A percentile compares a stretch with the other conserved stretches of the same genome.
phyloP scores from a whole-genome alignment of 1,140 invertebrate genomes.

The Himalopsyche phryganea region DNA sequence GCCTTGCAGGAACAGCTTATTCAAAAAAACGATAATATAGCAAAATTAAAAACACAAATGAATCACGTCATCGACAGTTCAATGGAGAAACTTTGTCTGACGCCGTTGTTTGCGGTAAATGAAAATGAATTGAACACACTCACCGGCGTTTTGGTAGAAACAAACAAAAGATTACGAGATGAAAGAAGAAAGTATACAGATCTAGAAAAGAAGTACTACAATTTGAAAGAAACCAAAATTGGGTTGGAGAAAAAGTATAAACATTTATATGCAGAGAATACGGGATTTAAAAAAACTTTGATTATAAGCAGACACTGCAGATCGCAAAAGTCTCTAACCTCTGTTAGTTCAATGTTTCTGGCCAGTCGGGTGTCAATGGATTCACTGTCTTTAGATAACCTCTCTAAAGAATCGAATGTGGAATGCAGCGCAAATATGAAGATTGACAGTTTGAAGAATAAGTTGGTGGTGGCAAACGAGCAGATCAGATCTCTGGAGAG shows the following conservation, averaged over 20 bases:
- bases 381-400: too few species aligned
- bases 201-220: constrained; percentile 14
- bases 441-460: constrained; percentile 15
- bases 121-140: constrained; percentile 17
- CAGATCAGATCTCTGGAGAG: constrained; percentile 14
- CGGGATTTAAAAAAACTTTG: too few species aligned
- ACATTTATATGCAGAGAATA: too few species aligned
- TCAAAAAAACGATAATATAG: constrained; percentile 28
- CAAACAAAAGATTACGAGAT: constrained; percentile 13
- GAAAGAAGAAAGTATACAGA: constrained; percentile 7
- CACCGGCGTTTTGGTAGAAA: constrained; percentile 4
- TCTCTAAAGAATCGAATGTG: too few species aligned
- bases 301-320: too few species aligned
- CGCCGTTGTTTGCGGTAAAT: constrained; percentile 8
- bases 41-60: constrained; percentile 34
- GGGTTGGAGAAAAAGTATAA: constrained; percentile 2
- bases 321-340: too few species aligned
- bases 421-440: too few species aligned
- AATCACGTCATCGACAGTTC: constrained; percentile 14
- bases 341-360: too few species aligned
- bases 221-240: constrained; percentile 6
- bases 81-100: constrained; percentile 16
- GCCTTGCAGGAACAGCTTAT: constrained; percentile 11
- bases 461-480: constrained; percentile 12
- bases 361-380: too few species aligned